Percentiles rank a stretch among this genome's conserved stretches.
phyloP scores from a whole-genome alignment of 2,888 invertebrate genomes.

The Podabrus alpinus region DNA sequence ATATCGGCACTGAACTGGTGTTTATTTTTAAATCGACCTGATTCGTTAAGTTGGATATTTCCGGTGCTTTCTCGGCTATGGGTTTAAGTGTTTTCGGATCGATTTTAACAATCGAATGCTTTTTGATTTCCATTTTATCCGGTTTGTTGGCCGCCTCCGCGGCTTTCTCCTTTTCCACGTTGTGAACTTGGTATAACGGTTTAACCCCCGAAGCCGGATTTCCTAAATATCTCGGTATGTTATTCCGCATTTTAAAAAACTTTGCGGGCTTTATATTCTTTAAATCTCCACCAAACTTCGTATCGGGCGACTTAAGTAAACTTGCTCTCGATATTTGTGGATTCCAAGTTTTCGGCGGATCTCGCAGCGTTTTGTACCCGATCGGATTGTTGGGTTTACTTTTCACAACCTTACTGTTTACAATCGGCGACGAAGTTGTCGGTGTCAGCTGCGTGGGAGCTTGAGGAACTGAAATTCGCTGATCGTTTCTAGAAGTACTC shows the following conservation, averaged over 20 bases:
- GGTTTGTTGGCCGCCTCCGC: slow-evolving; percentile 25
- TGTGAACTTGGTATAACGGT: slow-evolving; percentile 61
- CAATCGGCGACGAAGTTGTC: slow-evolving; percentile 25
- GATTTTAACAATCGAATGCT: slow-evolving; percentile 58
- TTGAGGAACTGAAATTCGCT: slow-evolving; percentile 7
- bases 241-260: slow-evolving; percentile 62
- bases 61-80: slow-evolving; percentile 54
- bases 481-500: slow-evolving; percentile 28
- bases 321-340: slow-evolving; percentile 61
- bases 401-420: slow-evolving; percentile 39
- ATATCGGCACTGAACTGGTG: slow-evolving; percentile 55
- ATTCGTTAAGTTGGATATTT: slow-evolving; percentile 47
- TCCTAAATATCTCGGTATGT: slow-evolving; percentile 60
- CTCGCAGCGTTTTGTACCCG: slow-evolving; percentile 63
- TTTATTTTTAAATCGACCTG: slow-evolving; percentile 49
- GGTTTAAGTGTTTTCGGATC: slow-evolving; percentile 65
- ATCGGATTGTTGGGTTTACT: slow-evolving; percentile 51
- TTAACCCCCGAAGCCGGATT: slow-evolving; percentile 66
- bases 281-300: slow-evolving; percentile 41
- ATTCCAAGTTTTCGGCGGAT: slow-evolving; percentile 66
- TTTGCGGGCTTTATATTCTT: slow-evolving; percentile 57
- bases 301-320: slow-evolving; percentile 43
- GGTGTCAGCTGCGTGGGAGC: slow-evolving; percentile 12
- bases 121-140: slow-evolving; percentile 50
- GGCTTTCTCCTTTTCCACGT: slow-evolving; percentile 51